Conservation (phyloP, 1,140 invertebrate genomes). For the Listronotus oregonensis region DNA sequence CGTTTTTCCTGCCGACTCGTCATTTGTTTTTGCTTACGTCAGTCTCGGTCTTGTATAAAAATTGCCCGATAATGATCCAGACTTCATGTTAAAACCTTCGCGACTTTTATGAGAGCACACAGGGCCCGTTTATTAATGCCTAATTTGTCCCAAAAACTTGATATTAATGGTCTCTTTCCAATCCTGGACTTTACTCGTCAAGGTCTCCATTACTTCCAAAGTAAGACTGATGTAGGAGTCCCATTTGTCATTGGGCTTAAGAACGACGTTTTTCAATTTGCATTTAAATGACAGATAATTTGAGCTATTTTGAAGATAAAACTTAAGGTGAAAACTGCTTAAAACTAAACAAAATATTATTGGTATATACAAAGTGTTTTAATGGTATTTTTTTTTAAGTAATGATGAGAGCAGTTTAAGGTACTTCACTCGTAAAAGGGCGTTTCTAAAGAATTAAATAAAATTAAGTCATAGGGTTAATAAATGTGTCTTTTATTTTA, state of each 20-base stretch:
- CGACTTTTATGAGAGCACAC: neutral
- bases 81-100: neutral
- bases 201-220: conserved; percentile 4
- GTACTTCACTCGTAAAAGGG: too few relatives aligned
- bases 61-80: neutral
- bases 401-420: too few relatives aligned
- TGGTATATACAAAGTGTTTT: too few relatives aligned
- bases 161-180: neutral
- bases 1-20: too few relatives aligned
- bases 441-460: too few relatives aligned
- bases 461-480: too few relatives aligned
- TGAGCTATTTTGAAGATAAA: too few relatives aligned
- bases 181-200: conserved; percentile 1
- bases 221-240: conserved; percentile 15
- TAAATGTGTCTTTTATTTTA: too few relatives aligned
- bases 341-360: too few relatives aligned
- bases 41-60: neutral
- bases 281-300: conserved; percentile 25
- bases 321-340: too few relatives aligned
- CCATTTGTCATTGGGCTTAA: conserved; percentile 5
- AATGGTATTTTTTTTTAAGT: too few relatives aligned
- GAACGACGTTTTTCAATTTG: conserved; percentile 15
- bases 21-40: too few relatives aligned
- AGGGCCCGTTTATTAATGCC: conserved; percentile 3
- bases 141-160: neutral